phyloP scores from a whole-genome alignment of 2,113 vertebrate genomes.

The Platanista minor region DNA sequence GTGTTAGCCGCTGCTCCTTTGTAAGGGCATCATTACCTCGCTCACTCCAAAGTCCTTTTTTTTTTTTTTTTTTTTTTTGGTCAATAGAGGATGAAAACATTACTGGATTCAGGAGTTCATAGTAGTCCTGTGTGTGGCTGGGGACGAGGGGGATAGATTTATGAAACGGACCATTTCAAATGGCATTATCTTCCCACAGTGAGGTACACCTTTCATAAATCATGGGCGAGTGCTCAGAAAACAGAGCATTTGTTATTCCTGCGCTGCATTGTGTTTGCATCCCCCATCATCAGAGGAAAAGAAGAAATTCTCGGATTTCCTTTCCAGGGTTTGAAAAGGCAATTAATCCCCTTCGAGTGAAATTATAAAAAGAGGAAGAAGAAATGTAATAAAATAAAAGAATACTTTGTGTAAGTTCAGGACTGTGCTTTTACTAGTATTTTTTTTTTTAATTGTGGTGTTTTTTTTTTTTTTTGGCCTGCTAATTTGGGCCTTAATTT shows the following conservation, averaged over 20 bases:
- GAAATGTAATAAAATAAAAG: background rate
- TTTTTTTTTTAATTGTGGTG: background rate
- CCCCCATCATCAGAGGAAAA: conserved; percentile 15
- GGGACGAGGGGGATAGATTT: conserved; percentile 87
- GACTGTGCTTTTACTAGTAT: background rate
- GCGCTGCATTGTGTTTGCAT: conserved; percentile 73
- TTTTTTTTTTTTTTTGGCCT: background rate
- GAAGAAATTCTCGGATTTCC: background rate
- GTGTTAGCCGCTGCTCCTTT: conserved; percentile 79
- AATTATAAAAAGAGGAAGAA: background rate
- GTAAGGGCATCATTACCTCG: conserved; percentile 84
- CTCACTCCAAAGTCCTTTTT: conserved; percentile 75
- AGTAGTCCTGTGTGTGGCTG: conserved; percentile 77
- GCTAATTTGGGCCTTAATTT: background rate
- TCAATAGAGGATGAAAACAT: conserved; percentile 89
- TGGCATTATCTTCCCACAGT: conserved; percentile 90
- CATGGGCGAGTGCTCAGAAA: conserved; percentile 82
- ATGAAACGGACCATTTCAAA: conserved; percentile 94
- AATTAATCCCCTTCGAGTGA: background rate
- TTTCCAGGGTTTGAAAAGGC: conserved; percentile 20
- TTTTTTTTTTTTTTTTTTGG: conserved; percentile 71
- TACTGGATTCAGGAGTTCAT: conserved; percentile 87
- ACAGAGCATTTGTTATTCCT: conserved; percentile 83
- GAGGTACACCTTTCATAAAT: conserved; percentile 92
- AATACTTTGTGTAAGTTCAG: background rate